phyloP scores from a whole-genome alignment of 2,888 invertebrate species.

The Zonitis immaculata region DNA sequence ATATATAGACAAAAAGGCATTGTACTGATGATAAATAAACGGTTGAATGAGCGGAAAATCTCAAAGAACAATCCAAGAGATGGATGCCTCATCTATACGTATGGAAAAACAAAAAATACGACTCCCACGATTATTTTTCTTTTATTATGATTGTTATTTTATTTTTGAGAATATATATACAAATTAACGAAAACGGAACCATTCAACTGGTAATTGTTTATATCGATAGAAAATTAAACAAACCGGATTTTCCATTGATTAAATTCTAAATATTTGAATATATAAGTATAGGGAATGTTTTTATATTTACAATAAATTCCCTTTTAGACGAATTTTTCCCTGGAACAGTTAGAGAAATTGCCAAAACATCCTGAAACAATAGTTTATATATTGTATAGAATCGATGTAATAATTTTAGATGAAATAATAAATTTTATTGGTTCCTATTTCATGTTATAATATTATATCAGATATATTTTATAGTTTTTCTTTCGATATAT shows the following conservation, averaged over 20 bases:
- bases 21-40: background rate
- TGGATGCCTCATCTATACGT: too few relatives aligned
- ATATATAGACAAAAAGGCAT: constrained; percentile 1
- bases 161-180: too few relatives aligned
- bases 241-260: too few relatives aligned
- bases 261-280: too few relatives aligned
- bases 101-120: background rate
- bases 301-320: too few relatives aligned
- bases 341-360: constrained; percentile 8
- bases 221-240: too few relatives aligned
- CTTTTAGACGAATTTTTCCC: too few relatives aligned
- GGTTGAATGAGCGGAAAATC: background rate
- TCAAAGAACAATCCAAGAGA: background rate
- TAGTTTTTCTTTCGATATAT: constrained; percentile 3
- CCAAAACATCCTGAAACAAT: constrained; percentile 14
- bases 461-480: constrained; percentile 8
- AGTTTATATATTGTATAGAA: constrained; percentile 3
- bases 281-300: too few relatives aligned
- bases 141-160: too few relatives aligned
- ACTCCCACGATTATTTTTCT: background rate
- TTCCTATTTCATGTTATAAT: constrained; percentile 5
- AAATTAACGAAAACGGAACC: background rate
- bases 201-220: background rate
- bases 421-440: constrained; percentile 18
- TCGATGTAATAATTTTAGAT: constrained; percentile 15